Base-by-base conservation (phyloP, 1,140 invertebrate species). In the Lepidostoma basale region DNA sequence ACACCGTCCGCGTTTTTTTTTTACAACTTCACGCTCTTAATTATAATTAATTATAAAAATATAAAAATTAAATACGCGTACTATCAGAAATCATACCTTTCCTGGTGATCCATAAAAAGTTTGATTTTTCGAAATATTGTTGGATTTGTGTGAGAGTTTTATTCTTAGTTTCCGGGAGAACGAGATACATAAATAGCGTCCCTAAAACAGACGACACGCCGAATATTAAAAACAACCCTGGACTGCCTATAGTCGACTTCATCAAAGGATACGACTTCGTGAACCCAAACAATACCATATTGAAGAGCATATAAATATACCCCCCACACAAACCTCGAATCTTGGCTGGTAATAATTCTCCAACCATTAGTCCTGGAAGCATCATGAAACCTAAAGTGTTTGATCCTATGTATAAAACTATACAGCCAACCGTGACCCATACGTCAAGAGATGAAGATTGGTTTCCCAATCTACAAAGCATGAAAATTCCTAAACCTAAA, bases 91-190 rank as follows among this genome's bases (percentile, higher is more conserved):
- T 14, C 30, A 59, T 62, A 16, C 12, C 12, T 40, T 44, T 66
- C 5, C 62, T 52, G 18, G 54, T 68, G 8, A 86, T 77, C 88
- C 88, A 90, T 14, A 89, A 70, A 70, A 88, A 79, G 70, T 89
- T 89, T 12, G 84, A 77, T 67, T 87, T 86, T 73, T 87, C 82
- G 75, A 91, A 92, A 76, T 91, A 90, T 77, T 91, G 88, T 78
- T 92, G 89, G 65, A 95, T 93, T 82, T 95, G 88, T 64, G 91
- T 86, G 59, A 94, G 79, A 1, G 85, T 88, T 68, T 87, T 87
- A 12, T 90, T 89, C 76, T 92, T 94, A 0, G 93, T 95, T 83
- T 96, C 93, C 16, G 93, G 93, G 26, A 95, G 79, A 52, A 90
- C 81, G 0, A 93, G 78, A 70, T 86, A 91, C 62, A 92, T 79